These are phyloP conservation scores for Panagrolaimus sp. DNA, from an alignment of 1,140 invertebrate genomes.

Conservation along the genomic window DNA sequence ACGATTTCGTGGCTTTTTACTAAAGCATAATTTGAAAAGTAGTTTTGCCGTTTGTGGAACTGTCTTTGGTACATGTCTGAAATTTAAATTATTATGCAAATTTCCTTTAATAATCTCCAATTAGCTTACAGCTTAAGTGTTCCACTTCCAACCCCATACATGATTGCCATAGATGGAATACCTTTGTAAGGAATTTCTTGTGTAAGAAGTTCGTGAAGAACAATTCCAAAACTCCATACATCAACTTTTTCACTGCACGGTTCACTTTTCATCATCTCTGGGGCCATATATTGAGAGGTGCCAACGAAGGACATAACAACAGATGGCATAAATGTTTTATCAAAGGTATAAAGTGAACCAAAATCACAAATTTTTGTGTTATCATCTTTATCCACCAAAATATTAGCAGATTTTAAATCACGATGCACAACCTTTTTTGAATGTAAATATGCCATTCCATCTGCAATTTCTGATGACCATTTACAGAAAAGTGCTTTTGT, in stretches of 20 bases:
- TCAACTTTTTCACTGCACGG: conserved; percentile 97
- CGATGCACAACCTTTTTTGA: conserved; percentile 91
- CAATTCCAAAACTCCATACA: conserved; percentile 67
- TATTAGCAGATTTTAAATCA: conserved; percentile 73
- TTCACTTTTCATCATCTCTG: conserved; percentile 73
- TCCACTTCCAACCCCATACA: conserved; percentile 91
- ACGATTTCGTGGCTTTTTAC: conserved; percentile 78
- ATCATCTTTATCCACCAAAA: conserved; percentile 82
- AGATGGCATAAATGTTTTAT: conserved; percentile 83
- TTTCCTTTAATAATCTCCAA: too few relatives aligned
- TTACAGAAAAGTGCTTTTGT: conserved; percentile 75
- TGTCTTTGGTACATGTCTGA: conserved; percentile 73
- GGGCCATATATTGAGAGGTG: conserved; percentile 96
- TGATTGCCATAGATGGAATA: conserved; percentile 92
- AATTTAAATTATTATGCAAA: too few relatives aligned
- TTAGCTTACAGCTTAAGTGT: conserved; percentile 68
- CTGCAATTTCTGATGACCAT: conserved; percentile 89
- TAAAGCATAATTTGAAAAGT: conserved; percentile 86
- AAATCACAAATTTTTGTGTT: conserved; percentile 95
- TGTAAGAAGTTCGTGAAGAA: conserved; percentile 64
- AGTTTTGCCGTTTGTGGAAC: conserved; percentile 74
- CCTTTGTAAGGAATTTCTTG: conserved; percentile 90
- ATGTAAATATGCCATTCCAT: conserved; percentile 92
- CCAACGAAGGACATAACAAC: conserved; percentile 91
- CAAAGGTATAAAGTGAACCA: conserved; percentile 76